Conservation (phyloP, 2,797 vertebrate species). For the Channa striata region DNA sequence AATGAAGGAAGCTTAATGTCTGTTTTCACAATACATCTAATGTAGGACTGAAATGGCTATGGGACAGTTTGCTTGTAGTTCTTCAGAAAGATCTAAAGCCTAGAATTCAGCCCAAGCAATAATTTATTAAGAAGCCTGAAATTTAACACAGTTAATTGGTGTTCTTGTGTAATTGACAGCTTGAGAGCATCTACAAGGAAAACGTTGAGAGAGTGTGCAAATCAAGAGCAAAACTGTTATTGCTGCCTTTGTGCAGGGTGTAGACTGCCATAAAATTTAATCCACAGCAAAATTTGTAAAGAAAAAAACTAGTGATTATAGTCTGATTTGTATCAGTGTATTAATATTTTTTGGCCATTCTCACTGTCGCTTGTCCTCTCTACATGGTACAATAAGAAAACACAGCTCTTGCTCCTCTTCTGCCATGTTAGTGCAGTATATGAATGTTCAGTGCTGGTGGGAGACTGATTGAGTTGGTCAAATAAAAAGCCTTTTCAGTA, state of each 20-base stretch:
- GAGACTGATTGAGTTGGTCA: slow-evolving; percentile 43
- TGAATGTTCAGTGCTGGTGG: slow-evolving; percentile 36
- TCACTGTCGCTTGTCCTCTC: background rate
- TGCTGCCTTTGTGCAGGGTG: background rate
- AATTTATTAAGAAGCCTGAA: background rate
- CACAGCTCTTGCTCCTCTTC: slow-evolving; percentile 9
- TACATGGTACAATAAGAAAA: background rate
- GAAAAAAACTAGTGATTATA: too few species aligned
- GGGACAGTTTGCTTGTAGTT: background rate
- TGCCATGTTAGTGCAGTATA: slow-evolving; percentile 38
- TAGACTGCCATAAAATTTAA: too few species aligned
- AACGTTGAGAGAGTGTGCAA: background rate
- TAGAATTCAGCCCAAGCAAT: background rate
- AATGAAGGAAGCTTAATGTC: background rate
- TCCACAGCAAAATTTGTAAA: too few species aligned
- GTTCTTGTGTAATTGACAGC: background rate
- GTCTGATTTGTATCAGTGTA: too few species aligned
- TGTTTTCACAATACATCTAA: background rate
- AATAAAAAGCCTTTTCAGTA: slow-evolving; percentile 66
- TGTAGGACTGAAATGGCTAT: background rate
- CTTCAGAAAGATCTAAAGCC: background rate
- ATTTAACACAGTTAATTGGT: background rate
- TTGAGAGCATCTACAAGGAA: background rate
- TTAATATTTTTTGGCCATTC: too few species aligned
- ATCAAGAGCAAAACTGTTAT: background rate